Base-by-base conservation (phyloP, 2,113 vertebrate genomes). In the Geococcyx californianus region DNA sequence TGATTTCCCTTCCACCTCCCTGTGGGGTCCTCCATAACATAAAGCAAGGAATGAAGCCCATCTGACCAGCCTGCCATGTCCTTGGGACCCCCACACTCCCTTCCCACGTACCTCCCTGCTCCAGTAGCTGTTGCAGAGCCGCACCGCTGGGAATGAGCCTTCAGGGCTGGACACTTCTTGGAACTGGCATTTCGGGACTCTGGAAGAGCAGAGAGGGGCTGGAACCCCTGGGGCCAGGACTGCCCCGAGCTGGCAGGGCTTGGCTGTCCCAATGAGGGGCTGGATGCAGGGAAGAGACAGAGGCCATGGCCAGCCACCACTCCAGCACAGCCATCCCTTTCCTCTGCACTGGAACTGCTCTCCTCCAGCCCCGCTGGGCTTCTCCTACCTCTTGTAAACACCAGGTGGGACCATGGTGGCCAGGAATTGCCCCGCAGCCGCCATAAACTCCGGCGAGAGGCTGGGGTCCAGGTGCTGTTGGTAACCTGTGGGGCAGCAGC, bases 121-220 rank as follows among this genome's bases (percentile, higher is more conserved):
- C 99, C 99, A 99, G 97, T 99, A 99, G 97, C 97, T 99, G 98
- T 99, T 99, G 97, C 99, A 99, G 62, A 99, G 97, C 29, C 99
- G 98, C 83, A 98, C 34, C 1, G 98, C 99, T 79, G 98, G 96
- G 13, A 97, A 98, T 0, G 23, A 93, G 68, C 85, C 97, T 44
- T 96, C 62, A 2, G 54, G 23, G 52, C 93, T 95, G 9, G 75
- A 59, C 38, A 98, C 67, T 0, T 96, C 9, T 67, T 95, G 98
- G 93, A 99, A 99, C 20, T 80, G 86, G 84, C 99, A 99, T 7
- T 29, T 95, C 83, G 91, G 87, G 87, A 98, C 98, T 97, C 99
- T 99, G 97, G 59, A 96, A 89, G 2, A 45, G n/a, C 17, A 63
- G 44, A 78, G 33, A 44, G 66, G 63, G 29, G 42, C 3, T 67